Base-by-base conservation (phyloP, 2,888 invertebrate species). In the Athrips mouffetella region DNA sequence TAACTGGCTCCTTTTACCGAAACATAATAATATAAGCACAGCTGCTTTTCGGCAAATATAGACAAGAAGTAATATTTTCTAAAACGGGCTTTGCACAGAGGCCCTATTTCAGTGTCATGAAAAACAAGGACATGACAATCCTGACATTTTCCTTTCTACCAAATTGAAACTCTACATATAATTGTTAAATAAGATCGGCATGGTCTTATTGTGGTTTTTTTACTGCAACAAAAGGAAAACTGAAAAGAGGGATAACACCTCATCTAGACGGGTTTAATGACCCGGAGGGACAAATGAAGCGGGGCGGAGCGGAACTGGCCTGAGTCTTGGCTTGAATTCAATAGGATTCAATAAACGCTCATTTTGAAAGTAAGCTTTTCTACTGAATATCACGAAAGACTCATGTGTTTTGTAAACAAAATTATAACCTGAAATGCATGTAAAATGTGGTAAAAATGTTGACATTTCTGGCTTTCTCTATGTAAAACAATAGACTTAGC, bases 261-360 rank as follows among this genome's bases (percentile, higher is more conserved):
- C 60, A 61, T 63, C 49, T 58, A 54, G 58, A 56, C 53, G 49
- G 60, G 58, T 58, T 60, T 65, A 71, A 72, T 67, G 69, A 63
- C 53, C 61, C 65, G 56, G 44, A 20, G 48, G 33, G 52, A 46
- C 53, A 59, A 68, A 69, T 67, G 62, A 57, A 49, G 55, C 60
- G 58, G 40, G 30, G 16, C 37, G 58, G 55, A 56, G 39, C 42
- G 58, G 66, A 46, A 50, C 50, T 46, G 48, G 50, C 48, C 47
- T 50, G 46, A 41, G 40, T 49, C 45, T 48, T 45, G 52, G 48
- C 49, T 31, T 6, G 20, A 46, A 44, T 53, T 54, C 49, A 51
- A 49, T 40, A 48, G 45, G 41, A 51, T 52, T 50, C 45, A 52
- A 48, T 53, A 46, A 50, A 39, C 30, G 39, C 18, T 8, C 7